These are phyloP conservation scores for Acholoe squamosa DNA, from an alignment of 2,888 invertebrate species.

Conservation along the genomic window DNA sequence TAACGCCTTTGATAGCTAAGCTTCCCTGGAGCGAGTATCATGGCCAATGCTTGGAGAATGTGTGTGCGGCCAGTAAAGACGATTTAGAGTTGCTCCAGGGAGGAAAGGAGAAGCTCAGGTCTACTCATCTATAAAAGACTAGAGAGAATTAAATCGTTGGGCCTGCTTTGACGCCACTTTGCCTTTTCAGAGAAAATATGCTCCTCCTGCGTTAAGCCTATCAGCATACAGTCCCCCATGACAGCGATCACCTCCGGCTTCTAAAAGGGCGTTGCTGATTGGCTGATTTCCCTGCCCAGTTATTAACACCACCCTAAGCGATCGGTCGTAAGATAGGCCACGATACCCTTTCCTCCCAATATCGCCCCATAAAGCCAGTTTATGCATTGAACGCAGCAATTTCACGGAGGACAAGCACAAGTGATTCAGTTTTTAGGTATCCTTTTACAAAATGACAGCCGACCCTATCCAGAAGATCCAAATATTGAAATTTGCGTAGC, in stretches of 20 bases:
- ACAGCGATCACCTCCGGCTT: background rate
- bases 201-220: background rate
- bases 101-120: background rate
- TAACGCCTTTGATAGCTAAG: conserved; percentile 27
- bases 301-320: background rate
- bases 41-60: background rate
- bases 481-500: background rate
- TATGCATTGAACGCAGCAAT: conserved; percentile 10
- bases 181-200: background rate
- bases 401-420: background rate
- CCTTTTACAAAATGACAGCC: background rate
- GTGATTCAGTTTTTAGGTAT: background rate
- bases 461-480: background rate
- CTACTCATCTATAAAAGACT: background rate
- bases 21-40: background rate
- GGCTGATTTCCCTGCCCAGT: background rate
- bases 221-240: background rate
- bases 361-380: background rate
- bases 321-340: conserved; percentile 15
- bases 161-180: conserved; percentile 3
- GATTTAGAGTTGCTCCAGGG: background rate
- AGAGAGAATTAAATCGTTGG: background rate
- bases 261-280: background rate
- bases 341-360: background rate
- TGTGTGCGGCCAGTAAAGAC: conserved; percentile 4